These are phyloP conservation scores for Leucophenga maculata DNA, from an alignment of 2,888 invertebrate species.

Conservation along the genomic window DNA sequence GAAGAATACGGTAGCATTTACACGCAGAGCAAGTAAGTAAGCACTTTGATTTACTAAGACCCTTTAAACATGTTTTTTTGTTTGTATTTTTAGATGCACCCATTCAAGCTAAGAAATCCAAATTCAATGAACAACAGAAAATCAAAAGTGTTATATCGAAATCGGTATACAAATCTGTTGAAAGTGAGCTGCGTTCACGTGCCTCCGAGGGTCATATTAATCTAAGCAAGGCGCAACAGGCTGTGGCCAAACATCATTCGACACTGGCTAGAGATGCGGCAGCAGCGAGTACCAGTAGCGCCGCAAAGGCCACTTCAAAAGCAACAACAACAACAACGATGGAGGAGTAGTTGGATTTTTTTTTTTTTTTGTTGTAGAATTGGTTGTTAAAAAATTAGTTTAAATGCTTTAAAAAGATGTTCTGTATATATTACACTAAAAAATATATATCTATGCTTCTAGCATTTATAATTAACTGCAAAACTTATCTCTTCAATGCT, in stretches of 20 bases:
- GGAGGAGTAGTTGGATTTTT: background rate
- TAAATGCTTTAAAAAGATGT: no score
- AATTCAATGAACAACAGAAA: conserved; percentile 76
- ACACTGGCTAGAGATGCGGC: conserved; percentile 50
- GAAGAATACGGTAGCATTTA: conserved; percentile 72
- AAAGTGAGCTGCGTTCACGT: conserved; percentile 76
- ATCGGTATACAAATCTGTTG: conserved; percentile 77
- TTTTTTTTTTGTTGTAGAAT: background rate
- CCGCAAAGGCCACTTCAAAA: background rate
- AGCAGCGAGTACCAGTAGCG: conserved; percentile 41
- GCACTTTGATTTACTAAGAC: conserved; percentile 10
- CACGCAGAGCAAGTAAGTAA: conserved; percentile 76
- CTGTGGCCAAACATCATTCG: conserved; percentile 72
- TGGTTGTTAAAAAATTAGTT: no score
- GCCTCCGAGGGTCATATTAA: conserved; percentile 73
- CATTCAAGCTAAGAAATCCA: conserved; percentile 77
- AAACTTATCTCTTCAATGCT: no score
- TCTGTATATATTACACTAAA: no score
- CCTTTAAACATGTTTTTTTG: conserved; percentile 23
- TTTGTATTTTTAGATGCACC: conserved; percentile 74
- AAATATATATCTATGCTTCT: no score
- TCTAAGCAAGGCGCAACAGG: conserved; percentile 74
- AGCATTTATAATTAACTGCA: no score
- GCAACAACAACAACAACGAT: background rate
- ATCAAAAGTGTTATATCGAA: conserved; percentile 77